Conservation (phyloP, 30 jellyfish, hydroid and myxozoan species). For the Hydractinia echinata region DNA sequence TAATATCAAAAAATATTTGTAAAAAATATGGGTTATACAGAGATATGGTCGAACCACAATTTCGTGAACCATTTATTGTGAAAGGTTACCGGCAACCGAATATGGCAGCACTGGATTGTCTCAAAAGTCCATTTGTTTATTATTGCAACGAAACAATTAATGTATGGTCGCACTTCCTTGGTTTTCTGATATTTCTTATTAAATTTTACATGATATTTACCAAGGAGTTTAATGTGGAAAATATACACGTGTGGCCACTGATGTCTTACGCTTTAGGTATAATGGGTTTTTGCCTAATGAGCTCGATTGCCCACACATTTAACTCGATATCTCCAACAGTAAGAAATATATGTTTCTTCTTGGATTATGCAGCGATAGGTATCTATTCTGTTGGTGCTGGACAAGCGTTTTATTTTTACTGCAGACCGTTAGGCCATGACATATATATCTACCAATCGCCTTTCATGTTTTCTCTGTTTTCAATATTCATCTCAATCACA, state of each 20-base stretch:
- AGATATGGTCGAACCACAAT: conserved; percentile 60
- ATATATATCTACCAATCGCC: conserved; percentile 23
- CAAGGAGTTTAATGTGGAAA: conserved; percentile 18
- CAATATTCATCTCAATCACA: conserved; percentile 53
- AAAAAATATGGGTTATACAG: conserved; percentile 64
- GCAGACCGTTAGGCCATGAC: conserved; percentile 53
- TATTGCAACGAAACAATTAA: conserved; percentile 78
- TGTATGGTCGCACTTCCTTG: conserved; percentile 87
- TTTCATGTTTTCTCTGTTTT: conserved; percentile 36
- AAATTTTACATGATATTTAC: conserved; percentile 36
- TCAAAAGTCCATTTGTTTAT: conserved; percentile 63
- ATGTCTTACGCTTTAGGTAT: conserved; percentile 65
- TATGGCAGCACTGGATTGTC: conserved; percentile 51
- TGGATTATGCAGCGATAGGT: conserved; percentile 95
- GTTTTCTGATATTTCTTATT: conserved; percentile 46
- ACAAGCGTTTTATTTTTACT: conserved; percentile 68
- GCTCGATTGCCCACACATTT: conserved; percentile 88
- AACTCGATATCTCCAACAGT: conserved; percentile 76
- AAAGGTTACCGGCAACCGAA: conserved; percentile 85
- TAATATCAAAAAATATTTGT: neutral
- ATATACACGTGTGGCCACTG: conserved; percentile 66
- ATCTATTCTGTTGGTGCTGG: conserved; percentile 91
- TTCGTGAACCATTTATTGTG: conserved; percentile 67
- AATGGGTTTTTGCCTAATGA: conserved; percentile 73
- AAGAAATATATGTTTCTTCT: conserved; percentile 73